Base-by-base conservation (phyloP, 2,797 vertebrate species). In the Thalassophryne amazonica region DNA sequence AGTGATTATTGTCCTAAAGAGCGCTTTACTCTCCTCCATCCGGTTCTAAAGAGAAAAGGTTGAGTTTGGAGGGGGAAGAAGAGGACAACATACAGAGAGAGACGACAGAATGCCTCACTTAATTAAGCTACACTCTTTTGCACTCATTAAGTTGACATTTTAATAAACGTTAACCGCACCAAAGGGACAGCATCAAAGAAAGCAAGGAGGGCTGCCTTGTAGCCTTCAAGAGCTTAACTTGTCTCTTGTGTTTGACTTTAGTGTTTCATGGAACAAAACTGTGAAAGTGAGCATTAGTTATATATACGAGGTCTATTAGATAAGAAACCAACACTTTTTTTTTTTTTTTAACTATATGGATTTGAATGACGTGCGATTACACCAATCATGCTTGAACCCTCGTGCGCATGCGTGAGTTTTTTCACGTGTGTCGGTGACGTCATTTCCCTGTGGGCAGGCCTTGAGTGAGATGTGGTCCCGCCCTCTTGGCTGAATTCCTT, bases 11-110 rank as follows among this genome's bases (percentile, higher is more conserved):
- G 97, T 98, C 86, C 93, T 90, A 83, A 99, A 99, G 45, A 99
- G 90, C 23, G 97, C 97, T 88, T 98, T 98, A 82, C 97, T 99
- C 89, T 99, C 97, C 75, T 99, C 97, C 97, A 99, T 98, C 22
- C 97, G 97, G 81, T 99, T 99, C 97, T 99, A 74, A n/a, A n/a
- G n/a, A n/a, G n/a, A n/a, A n/a, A n/a, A n/a, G n/a, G n/a, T n/a
- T n/a, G n/a, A n/a, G n/a, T n/a, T n/a, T 13, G 14, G 12, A 41
- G 20, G 27, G 17, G 3, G 11, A 33, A 3, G 32, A 14, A 15
- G 28, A 7, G 28, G 32, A 28, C 22, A 28, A 37, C 33, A 71
- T 69, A 50, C 36, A 21, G 55, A 31, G 7, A 28, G 32, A 40
- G 25, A 37, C n/a, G 25, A 41, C 25, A 27, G 23, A 33, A 21